Evolutionary conservation across 2,888 invertebrate species (phyloP).

Genomic region (Drepana falcataria): DNA sequence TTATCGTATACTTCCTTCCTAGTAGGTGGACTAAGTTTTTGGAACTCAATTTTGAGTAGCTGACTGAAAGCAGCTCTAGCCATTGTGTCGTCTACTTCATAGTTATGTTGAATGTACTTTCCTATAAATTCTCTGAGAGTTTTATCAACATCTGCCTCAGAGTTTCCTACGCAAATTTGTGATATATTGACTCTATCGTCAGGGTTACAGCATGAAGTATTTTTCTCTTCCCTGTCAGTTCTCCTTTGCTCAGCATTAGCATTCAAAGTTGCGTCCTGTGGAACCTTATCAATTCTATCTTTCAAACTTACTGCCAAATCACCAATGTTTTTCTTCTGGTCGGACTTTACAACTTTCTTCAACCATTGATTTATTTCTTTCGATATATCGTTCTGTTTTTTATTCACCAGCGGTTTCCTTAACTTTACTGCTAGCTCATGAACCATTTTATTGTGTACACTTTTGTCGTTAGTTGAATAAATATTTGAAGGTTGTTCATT

Average conservation of each 20-base stretch:
- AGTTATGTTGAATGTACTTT: slow-evolving; percentile 43
- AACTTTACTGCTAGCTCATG: slow-evolving; percentile 35
- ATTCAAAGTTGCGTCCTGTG: slow-evolving; percentile 31
- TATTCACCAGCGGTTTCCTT: slow-evolving; percentile 25
- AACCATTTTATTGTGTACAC: slow-evolving; percentile 21
- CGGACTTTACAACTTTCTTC: slow-evolving; percentile 24
- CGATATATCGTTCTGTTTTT: slow-evolving; percentile 24
- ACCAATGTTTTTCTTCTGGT: slow-evolving; percentile 24
- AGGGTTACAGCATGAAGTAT: not conserved
- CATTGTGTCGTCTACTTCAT: slow-evolving; percentile 37
- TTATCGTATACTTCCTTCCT: slow-evolving; percentile 34
- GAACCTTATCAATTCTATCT: slow-evolving; percentile 28
- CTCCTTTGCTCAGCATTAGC: slow-evolving; percentile 1
- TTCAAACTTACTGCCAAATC: slow-evolving; percentile 30
- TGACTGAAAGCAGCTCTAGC: slow-evolving; percentile 36
- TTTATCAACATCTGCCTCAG: slow-evolving; percentile 22
- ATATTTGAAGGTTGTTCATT: slow-evolving; percentile 40
- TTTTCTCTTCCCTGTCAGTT: not conserved
- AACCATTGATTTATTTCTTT: slow-evolving; percentile 36
- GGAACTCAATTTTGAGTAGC: slow-evolving; percentile 40
- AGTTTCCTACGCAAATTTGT: not conserved
- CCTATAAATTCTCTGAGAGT: slow-evolving; percentile 40
- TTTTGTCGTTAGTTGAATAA: slow-evolving; percentile 22
- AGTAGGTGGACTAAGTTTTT: slow-evolving; percentile 29
- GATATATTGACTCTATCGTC: not conserved